Conservation (phyloP, 2,113 vertebrate species). For the Garra rufa region DNA sequence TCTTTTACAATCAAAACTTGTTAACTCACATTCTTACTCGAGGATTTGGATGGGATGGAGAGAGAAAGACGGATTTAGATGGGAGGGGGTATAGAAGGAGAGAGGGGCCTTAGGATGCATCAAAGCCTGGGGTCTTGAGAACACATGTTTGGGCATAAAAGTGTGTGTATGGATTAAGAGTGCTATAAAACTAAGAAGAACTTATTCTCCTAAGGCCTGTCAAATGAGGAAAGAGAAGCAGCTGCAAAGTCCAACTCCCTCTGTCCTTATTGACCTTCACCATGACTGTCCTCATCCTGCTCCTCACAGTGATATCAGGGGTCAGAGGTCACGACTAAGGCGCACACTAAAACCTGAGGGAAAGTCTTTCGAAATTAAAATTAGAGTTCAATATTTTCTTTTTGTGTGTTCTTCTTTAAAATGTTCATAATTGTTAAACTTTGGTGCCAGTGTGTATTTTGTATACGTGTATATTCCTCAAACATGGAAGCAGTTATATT, state of each 20-base stretch:
- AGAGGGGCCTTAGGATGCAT: not conserved
- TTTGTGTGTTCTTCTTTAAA: too few species aligned
- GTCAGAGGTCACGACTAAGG: not conserved
- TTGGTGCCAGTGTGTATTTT: not conserved
- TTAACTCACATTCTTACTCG: constrained; percentile 34
- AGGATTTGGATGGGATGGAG: constrained; percentile 1
- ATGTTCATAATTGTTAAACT: not conserved
- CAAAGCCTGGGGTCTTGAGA: not conserved
- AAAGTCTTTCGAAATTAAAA: too few species aligned
- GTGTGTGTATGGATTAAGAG: constrained; percentile 67
- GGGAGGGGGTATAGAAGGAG: not conserved
- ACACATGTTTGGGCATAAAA: constrained; percentile 26
- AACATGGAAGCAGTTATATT: constrained; percentile 7
- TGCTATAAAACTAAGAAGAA: constrained; percentile 60
- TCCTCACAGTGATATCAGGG: not conserved
- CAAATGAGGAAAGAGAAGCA: constrained; percentile 24
- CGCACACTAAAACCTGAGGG: constrained; percentile 7
- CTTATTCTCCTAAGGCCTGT: constrained; percentile 17
- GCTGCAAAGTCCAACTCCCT: constrained; percentile 19
- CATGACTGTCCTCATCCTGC: not conserved
- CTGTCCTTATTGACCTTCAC: not conserved
- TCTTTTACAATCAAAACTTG: constrained; percentile 45
- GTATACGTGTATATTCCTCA: not conserved
- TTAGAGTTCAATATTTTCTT: too few species aligned
- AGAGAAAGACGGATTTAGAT: not conserved